phyloP scores from a whole-genome alignment of 2,888 invertebrate species.

The Protonemura montana region DNA sequence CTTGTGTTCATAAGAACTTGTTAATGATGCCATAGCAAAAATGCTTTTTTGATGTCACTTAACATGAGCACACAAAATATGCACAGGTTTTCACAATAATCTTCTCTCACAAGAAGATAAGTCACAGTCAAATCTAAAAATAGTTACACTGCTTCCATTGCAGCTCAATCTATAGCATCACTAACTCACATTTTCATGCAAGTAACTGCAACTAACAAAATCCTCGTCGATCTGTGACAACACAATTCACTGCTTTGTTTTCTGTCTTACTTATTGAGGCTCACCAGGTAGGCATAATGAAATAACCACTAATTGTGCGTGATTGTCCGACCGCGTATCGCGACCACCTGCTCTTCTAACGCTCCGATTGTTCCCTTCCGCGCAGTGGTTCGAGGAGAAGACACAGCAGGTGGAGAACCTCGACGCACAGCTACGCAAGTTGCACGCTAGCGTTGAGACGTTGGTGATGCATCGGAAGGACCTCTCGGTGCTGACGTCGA shows the following conservation, averaged over 20 bases:
- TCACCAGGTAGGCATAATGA: conserved; percentile 45
- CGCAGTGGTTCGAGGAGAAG: conserved; percentile 98
- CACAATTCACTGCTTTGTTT: conserved; percentile 41
- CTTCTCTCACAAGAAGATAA: too few species aligned
- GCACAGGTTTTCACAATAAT: too few species aligned
- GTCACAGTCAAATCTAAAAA: neutral
- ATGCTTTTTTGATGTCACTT: too few species aligned
- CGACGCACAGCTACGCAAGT: conserved; percentile 85
- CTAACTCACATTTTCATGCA: neutral
- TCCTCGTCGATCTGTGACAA: neutral
- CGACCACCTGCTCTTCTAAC: neutral
- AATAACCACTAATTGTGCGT: neutral
- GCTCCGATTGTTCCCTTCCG: neutral
- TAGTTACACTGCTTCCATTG: neutral
- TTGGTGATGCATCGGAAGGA: conserved; percentile 88
- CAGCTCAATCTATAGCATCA: conserved; percentile 35
- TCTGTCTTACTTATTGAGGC: conserved; percentile 46
- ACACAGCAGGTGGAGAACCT: conserved; percentile 88
- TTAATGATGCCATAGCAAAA: too few species aligned
- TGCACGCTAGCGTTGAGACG: conserved; percentile 86
- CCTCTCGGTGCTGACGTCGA: conserved; percentile 77
- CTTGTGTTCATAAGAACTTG: too few species aligned
- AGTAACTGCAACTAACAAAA: neutral
- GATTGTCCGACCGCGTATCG: neutral
- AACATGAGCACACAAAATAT: too few species aligned